Evolutionary conservation across 2,113 vertebrate genomes (phyloP).

Genomic region (Mesoclemmys tuberculata): DNA sequence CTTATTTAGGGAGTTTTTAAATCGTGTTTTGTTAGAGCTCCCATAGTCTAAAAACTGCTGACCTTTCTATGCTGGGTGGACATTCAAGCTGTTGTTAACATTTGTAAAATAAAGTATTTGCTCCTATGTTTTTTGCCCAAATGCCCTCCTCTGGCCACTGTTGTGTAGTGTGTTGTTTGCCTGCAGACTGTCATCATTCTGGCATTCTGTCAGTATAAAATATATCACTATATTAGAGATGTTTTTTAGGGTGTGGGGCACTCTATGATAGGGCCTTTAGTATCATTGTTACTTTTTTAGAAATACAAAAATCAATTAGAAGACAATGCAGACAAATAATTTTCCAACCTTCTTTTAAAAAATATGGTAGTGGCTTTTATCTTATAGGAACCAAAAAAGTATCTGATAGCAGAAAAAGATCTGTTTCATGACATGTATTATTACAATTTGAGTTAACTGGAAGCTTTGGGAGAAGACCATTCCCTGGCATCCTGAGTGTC

Average conservation of each 20-base stretch:
- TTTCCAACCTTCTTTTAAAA: not conserved
- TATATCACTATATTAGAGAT: not conserved
- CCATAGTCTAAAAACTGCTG: fast-evolving
- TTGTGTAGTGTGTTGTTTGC: not conserved
- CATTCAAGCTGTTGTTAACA: fast-evolving
- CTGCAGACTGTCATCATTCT: not conserved
- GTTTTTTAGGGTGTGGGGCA: not conserved
- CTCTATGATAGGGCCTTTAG: not conserved
- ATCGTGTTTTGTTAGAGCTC: not conserved
- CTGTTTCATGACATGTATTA: not conserved
- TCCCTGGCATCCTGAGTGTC: not conserved
- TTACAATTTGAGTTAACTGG: not conserved
- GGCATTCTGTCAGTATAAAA: not conserved
- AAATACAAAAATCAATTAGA: not conserved
- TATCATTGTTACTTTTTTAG: not conserved
- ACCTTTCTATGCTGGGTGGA: not conserved
- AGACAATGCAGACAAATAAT: not conserved
- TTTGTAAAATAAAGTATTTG: not conserved
- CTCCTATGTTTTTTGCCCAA: not conserved
- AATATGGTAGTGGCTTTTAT: not conserved
- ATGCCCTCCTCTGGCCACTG: not conserved
- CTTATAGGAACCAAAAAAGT: not conserved
- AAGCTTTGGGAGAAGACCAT: not conserved
- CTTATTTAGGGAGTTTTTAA: not conserved
- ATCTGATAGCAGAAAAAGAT: not conserved